These are phyloP conservation scores for Cataglyphis altisquamis DNA, from an alignment of 2,888 invertebrate species.

Conservation along the genomic window DNA sequence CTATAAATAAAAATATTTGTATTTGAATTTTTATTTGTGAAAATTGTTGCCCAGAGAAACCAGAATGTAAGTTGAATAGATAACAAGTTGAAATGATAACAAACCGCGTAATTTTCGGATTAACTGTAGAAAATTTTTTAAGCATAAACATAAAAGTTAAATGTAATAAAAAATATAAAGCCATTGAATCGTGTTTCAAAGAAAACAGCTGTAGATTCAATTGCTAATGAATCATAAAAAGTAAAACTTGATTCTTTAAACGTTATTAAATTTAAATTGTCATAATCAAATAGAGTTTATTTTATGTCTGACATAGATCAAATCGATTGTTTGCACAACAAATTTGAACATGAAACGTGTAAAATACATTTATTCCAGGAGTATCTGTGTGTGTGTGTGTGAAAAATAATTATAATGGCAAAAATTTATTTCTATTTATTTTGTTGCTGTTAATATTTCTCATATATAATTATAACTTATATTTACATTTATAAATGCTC, in stretches of 20 bases:
- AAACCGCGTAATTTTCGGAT: background rate
- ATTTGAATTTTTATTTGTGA: background rate
- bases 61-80: background rate
- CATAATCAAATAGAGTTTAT: background rate
- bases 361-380: background rate
- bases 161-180: conserved; percentile 14
- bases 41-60: background rate
- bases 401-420: background rate
- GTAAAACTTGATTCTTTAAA: conserved; percentile 15
- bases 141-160: background rate
- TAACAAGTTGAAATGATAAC: background rate
- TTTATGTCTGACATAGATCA: background rate
- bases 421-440: background rate
- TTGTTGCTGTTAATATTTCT: background rate
- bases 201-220: conserved; percentile 1
- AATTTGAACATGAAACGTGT: background rate
- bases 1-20: background rate
- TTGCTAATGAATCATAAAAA: conserved; percentile 42
- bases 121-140: conserved; percentile 10
- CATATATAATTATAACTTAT: background rate
- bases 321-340: background rate
- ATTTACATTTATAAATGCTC: background rate
- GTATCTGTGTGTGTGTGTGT: too few relatives aligned
- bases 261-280: conserved; percentile 45
- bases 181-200: background rate